Base-by-base conservation (phyloP, 2,113 vertebrate species). In the Gorilla gorilla region DNA sequence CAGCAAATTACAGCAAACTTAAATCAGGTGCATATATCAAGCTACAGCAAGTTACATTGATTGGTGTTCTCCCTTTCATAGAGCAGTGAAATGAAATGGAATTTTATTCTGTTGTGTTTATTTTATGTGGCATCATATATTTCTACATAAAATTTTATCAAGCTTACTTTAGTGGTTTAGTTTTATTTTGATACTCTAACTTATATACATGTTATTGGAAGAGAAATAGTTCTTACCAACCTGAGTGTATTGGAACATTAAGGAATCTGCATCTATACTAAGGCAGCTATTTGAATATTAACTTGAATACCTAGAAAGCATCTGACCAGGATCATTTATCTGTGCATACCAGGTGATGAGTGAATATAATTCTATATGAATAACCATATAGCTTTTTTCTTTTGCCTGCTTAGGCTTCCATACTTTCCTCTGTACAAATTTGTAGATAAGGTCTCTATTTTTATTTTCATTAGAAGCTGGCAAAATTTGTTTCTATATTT, bases 81-180 rank as follows among this genome's bases (percentile, higher is more conserved):
- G 83, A 87, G 64, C 75, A 95, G 59, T 97, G 91, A 97, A 97
- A 90, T 25, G 52, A 93, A 97, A 93, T 94, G 76, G 57, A 90
- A 40, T 94, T 97, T 97, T 96, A 96, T 96, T 95, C 66, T 94
- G 84, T 97, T 96, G 72, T 97, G 40, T 93, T 97, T 97, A 92
- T 92, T 97, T 98, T 97, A 98, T 97, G 78, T 97, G 50, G 76
- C n/a, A 88, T 81, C 84, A 80, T 89, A 93, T 50, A 93, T 78
- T 97, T 98, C 90, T 96, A 85, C 59, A 96, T 98, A 96, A 98
- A 98, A 96, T 96, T 97, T 97, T 97, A 97, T 97, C 84, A 96
- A 75, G 95, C 94, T 97, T 98, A 78, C 52, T 94, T 96, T 93
- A 90, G 73, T 91, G 92, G 40, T 93, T 88, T 79, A 70, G 52